Base-by-base conservation (phyloP, 2,113 vertebrate species). In the Colinus virginianus region DNA sequence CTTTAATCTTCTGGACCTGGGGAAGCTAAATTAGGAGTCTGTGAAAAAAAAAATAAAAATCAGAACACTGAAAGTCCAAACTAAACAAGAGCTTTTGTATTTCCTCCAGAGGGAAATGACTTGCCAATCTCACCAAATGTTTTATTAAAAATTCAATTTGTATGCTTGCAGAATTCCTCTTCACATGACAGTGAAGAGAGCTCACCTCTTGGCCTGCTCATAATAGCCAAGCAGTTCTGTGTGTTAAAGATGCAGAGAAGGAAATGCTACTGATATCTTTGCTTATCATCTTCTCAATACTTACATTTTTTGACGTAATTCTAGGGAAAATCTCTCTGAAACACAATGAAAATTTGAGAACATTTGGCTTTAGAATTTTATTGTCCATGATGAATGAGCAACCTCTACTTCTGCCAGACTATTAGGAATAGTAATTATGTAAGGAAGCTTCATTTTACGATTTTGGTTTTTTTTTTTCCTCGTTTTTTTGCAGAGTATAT, bases 111-210 rank as follows among this genome's bases (percentile, higher is more conserved):
- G 61, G 42, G 74, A 91, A 45, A 75, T 61, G 43, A 17, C 69
- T 90, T 83, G 40, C 46, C 61, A 76, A 94, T 94, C 45, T 77
- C 78, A 94, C 34, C 34, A 88, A 87, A 82, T 56, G 11, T 92
- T 95, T 95, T 95, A 93, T 92, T 96, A 94, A 96, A 96, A 93
- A 94, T 85, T 36, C 79, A 43, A 91, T 95, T 93, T 96, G 95
- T 97, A 96, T 93, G 53, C 55, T 82, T 95, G 66, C 53, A 94
- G 26, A 97, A 94, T 94, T 91, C 45, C 78, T 82, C 38, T 89
- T 90, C 83, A 70, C 55, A 26, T 79, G 83, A 85, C 21, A 75
- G 14, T 80, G 28, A 86, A 63, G 12, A 79, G 3, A 78, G 8
- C 2, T 91, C 43, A 64, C 6, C 10, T 61, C 23, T 82, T 55